Percentiles rank a stretch among this genome's conserved stretches.
These are phyloP conservation scores for Brachymystax lenok DNA, from an alignment of 2,797 vertebrate species.

Conservation along the genomic window DNA sequence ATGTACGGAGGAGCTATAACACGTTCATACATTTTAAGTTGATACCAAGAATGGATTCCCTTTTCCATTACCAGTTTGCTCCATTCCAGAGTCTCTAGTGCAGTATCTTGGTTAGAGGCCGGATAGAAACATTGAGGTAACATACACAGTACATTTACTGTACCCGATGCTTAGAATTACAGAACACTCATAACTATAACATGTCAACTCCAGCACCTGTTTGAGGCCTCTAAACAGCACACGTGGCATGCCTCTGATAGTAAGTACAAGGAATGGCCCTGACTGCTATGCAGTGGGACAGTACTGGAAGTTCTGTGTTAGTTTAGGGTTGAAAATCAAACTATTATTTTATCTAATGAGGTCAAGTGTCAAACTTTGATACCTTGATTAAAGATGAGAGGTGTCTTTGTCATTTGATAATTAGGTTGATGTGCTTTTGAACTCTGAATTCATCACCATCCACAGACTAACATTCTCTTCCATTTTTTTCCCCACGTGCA, in stretches of 20 bases:
- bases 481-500: constrained; percentile 37
- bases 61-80: background rate
- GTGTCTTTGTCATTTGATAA: background rate
- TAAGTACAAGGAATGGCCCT: constrained; percentile 22
- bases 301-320: constrained; percentile 37
- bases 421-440: background rate
- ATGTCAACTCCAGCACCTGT: constrained; percentile 59
- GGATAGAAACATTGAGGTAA: constrained; percentile 10
- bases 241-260: constrained; percentile 35
- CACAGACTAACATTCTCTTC: background rate
- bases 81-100: background rate
- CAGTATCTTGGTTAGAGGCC: background rate
- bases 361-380: constrained; percentile 29
- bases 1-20: constrained; percentile 2
- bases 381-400: constrained; percentile 14
- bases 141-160: constrained; percentile 37
- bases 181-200: constrained; percentile 25
- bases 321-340: constrained; percentile 42
- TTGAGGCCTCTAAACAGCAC: constrained; percentile 45
- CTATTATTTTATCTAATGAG: constrained; percentile 36
- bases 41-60: constrained; percentile 6
- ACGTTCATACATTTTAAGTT: constrained; percentile 15
- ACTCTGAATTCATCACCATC: background rate
- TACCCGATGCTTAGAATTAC: constrained; percentile 39
- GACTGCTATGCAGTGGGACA: constrained; percentile 45